Evolutionary conservation across 2,888 invertebrate genomes (phyloP).

Genomic region (Platynereis dumerilii): DNA sequence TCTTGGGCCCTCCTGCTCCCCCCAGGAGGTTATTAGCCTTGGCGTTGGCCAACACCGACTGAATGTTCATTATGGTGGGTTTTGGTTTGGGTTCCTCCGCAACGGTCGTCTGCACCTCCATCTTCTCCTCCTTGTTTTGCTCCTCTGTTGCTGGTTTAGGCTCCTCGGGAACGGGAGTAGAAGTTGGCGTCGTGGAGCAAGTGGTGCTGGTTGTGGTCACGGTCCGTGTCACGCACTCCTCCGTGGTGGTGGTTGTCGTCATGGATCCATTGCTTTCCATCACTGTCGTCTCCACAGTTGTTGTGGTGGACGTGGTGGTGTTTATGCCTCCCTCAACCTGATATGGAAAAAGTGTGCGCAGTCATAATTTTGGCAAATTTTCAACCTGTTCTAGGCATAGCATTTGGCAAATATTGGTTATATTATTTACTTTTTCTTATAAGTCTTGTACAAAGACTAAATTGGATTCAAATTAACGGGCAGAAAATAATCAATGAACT

Average conservation of each 20-base stretch:
- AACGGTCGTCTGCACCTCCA: neutral
- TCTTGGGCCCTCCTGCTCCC: constrained; percentile 41
- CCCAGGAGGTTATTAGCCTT: neutral
- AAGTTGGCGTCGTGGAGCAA: neutral
- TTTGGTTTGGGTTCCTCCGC: neutral
- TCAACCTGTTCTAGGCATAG: too few relatives aligned
- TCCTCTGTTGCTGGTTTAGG: neutral
- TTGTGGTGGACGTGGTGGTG: constrained; percentile 2
- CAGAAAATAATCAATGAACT: too few relatives aligned
- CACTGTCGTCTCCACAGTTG: constrained; percentile 23
- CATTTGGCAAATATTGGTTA: too few relatives aligned
- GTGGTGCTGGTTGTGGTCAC: constrained; percentile 22
- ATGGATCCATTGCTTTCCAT: constrained; percentile 24
- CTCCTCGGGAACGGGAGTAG: neutral
- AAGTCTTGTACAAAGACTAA: too few relatives aligned
- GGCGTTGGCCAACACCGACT: constrained; percentile 39
- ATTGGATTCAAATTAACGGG: too few relatives aligned
- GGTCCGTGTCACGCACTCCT: constrained; percentile 6
- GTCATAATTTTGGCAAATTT: too few relatives aligned
- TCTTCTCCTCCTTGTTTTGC: constrained; percentile 1
- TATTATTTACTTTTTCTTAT: too few relatives aligned
- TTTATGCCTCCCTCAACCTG: neutral
- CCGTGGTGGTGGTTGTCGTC: constrained; percentile 13
- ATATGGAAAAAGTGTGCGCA: neutral
- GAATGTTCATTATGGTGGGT: constrained; percentile 49